phyloP scores from a whole-genome alignment of 2,113 vertebrate genomes.

The Syngnathus scovelli region DNA sequence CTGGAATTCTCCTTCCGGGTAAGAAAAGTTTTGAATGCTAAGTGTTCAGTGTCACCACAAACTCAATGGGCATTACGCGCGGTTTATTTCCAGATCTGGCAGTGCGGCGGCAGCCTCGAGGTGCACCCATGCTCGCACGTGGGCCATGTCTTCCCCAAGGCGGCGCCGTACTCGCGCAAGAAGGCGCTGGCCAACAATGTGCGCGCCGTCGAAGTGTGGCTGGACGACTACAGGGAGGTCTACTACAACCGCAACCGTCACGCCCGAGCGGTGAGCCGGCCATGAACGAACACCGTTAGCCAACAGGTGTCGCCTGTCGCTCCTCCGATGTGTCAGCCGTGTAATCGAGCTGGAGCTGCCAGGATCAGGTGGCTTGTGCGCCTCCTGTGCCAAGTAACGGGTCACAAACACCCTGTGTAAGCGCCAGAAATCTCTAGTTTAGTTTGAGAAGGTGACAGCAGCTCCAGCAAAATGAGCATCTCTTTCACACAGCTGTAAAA shows the following conservation, averaged over 20 bases:
- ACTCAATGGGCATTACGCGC: no score
- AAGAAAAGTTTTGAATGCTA: conserved; percentile 39
- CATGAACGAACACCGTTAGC: neutral
- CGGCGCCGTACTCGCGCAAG: conserved; percentile 88
- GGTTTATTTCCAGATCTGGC: conserved; percentile 83
- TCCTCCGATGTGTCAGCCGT: neutral
- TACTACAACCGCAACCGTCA: conserved; percentile 93
- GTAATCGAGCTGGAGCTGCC: conserved; percentile 40
- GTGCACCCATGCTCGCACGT: conserved; percentile 95
- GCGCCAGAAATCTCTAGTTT: neutral
- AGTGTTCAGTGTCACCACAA: no score
- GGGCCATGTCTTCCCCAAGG: conserved; percentile 92
- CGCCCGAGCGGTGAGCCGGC: conserved; percentile 81
- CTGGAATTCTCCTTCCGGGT: conserved; percentile 98
- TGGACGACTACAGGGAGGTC: conserved; percentile 90
- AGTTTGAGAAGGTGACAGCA: neutral
- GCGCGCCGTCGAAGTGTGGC: conserved; percentile 94
- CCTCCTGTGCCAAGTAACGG: neutral
- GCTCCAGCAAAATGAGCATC: no score
- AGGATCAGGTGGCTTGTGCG: neutral
- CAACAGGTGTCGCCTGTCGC: conserved; percentile 38
- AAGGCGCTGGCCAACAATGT: conserved; percentile 95
- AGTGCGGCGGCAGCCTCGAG: conserved; percentile 93
- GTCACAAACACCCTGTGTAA: neutral
- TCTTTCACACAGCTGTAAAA: neutral